A percentile compares a stretch with the other conserved stretches of the same genome.
These are phyloP conservation scores for Caenorhabditis latens DNA, from an alignment of 1,140 invertebrate genomes.

Conservation along the genomic window DNA sequence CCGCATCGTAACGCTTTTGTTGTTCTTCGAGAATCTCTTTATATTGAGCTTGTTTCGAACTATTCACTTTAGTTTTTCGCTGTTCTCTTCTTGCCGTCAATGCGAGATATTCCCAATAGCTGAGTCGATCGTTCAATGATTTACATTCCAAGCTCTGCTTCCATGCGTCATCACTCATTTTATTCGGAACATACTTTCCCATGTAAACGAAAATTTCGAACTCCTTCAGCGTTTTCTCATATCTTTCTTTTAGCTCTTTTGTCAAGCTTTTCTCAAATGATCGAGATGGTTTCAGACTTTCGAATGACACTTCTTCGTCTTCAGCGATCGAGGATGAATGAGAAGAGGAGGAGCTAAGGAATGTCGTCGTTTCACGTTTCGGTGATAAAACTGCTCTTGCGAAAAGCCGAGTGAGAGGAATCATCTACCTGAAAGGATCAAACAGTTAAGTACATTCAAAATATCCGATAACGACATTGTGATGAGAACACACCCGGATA, in stretches of 20 bases:
- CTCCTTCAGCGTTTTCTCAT: neutral
- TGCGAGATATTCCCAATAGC: constrained; percentile 39
- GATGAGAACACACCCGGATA: neutral
- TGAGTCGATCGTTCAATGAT: neutral
- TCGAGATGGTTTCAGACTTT: constrained; percentile 14
- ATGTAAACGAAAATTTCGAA: constrained; percentile 35
- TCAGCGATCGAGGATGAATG: neutral
- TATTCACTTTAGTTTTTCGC: neutral
- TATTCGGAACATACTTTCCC: constrained; percentile 19
- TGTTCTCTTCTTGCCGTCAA: neutral
- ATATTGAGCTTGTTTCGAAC: neutral
- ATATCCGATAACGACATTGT: constrained; percentile 37
- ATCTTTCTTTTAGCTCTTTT: neutral
- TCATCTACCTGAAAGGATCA: constrained; percentile 39
- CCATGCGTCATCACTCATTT: constrained; percentile 18
- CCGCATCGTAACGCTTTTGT: neutral
- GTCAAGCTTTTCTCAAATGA: neutral
- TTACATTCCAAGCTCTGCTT: neutral
- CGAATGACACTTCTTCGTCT: constrained; percentile 1
- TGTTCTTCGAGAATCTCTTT: neutral
- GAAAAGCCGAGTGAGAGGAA: constrained; percentile 17
- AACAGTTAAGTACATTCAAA: constrained; percentile 26
- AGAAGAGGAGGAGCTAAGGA: neutral
- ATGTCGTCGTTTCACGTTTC: too few species aligned
- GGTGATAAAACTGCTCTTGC: neutral